Percentiles rank a stretch among this genome's conserved stretches.
Evolutionary conservation across 2,797 vertebrate genomes (phyloP).

Genomic region (Gymnoscopelus microlampas): DNA sequence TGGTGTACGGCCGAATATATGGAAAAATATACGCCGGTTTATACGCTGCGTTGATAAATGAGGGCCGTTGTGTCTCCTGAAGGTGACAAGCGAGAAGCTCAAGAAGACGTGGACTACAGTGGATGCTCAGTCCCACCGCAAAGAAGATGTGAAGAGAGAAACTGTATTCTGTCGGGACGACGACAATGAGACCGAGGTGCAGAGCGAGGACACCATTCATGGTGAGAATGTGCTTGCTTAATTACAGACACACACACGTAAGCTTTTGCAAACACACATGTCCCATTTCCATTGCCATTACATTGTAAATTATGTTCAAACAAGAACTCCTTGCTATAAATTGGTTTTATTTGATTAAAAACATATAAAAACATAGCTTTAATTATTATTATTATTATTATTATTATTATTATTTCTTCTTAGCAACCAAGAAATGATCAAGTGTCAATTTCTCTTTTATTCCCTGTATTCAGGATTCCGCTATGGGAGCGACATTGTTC

Average conservation of each 20-base stretch:
- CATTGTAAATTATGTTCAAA: no score
- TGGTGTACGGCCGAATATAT: no score
- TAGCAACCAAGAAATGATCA: no score
- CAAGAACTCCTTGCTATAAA: no score
- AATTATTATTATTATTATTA: no score
- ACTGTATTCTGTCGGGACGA: slow-evolving; percentile 93
- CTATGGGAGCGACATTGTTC: slow-evolving; percentile 96
- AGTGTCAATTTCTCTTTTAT: background rate
- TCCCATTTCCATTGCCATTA: no score
- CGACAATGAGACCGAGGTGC: slow-evolving; percentile 94
- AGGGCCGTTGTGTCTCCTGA: slow-evolving; percentile 39
- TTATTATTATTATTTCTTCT: no score
- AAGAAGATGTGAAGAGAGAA: slow-evolving; percentile 88
- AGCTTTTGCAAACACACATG: background rate
- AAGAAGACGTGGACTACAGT: slow-evolving; percentile 90
- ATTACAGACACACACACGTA: background rate
- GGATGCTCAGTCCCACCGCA: slow-evolving; percentile 87
- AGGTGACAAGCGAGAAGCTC: slow-evolving; percentile 88
- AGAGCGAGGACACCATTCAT: slow-evolving; percentile 91
- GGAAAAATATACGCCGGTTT: no score
- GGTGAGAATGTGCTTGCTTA: slow-evolving; percentile 71
- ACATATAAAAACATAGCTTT: no score
- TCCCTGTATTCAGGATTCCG: slow-evolving; percentile 84
- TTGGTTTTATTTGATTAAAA: no score
- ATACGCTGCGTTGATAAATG: no score